phyloP scores from a whole-genome alignment of 2,797 vertebrate species.

The Philypnodon macrostomus region DNA sequence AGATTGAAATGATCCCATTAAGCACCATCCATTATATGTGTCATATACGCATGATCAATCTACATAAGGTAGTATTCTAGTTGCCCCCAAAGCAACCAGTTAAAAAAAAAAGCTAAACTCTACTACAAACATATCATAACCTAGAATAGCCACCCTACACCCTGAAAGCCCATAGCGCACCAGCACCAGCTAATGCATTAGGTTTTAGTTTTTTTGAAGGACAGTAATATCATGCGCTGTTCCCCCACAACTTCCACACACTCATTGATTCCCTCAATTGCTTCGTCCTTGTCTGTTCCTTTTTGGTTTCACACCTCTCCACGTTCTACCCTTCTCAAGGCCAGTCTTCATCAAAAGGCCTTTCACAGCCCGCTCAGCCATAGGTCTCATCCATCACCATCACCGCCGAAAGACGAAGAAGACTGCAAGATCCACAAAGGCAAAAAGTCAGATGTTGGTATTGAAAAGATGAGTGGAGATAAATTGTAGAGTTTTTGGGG shows the following conservation, averaged over 20 bases:
- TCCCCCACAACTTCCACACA: slow-evolving; percentile 19
- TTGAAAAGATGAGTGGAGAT: slow-evolving; percentile 17
- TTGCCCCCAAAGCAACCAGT: too few species aligned
- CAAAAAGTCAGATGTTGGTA: slow-evolving; percentile 43
- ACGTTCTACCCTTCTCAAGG: slow-evolving; percentile 59
- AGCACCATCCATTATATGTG: too few species aligned
- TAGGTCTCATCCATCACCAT: slow-evolving; percentile 72
- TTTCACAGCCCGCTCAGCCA: slow-evolving; percentile 66
- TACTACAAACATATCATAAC: too few species aligned
- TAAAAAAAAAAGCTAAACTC: too few species aligned
- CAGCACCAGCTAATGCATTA: too few species aligned
- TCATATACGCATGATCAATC: too few species aligned
- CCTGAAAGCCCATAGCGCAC: too few species aligned
- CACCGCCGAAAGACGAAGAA: slow-evolving; percentile 45
- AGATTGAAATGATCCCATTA: too few species aligned
- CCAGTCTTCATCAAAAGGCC: slow-evolving; percentile 65
- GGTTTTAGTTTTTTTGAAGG: too few species aligned
- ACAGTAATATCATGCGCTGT: slow-evolving; percentile 4
- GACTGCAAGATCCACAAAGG: slow-evolving; percentile 40
- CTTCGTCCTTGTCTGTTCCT: slow-evolving; percentile 21
- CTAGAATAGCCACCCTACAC: too few species aligned
- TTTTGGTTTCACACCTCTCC: slow-evolving; percentile 28
- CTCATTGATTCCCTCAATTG: slow-evolving; percentile 20
- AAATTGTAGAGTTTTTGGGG: slow-evolving; percentile 28
- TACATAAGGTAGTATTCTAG: too few species aligned